Percentiles rank a stretch among this genome's conserved stretches.
Evolutionary conservation across 1,140 invertebrate genomes (phyloP).

Genomic region (Papilio xuthus): DNA sequence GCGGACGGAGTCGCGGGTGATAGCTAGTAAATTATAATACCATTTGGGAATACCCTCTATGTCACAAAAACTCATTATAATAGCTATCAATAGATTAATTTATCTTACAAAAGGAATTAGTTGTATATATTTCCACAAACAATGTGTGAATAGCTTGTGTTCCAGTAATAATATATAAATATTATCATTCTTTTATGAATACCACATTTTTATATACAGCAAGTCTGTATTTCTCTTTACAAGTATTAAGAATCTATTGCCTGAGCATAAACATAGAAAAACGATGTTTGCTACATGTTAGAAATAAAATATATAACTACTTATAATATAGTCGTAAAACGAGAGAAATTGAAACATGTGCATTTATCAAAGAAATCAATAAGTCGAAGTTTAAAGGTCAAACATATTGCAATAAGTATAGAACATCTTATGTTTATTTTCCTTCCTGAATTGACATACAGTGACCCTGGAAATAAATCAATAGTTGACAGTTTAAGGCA

Average conservation of each 20-base stretch:
- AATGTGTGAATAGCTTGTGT: not conserved
- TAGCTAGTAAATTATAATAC: too few species aligned
- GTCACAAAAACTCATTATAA: not conserved
- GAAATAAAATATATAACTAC: not conserved
- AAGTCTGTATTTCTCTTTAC: not conserved
- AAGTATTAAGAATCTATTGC: not conserved
- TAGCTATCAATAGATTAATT: not conserved
- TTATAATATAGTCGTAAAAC: not conserved
- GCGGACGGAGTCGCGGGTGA: too few species aligned
- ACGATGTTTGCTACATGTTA: not conserved
- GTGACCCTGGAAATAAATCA: conserved; percentile 8
- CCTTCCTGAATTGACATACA: conserved; percentile 14
- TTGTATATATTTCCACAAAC: not conserved
- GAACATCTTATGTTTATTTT: not conserved
- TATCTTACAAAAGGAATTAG: not conserved
- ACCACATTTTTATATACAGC: not conserved
- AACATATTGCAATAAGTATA: not conserved
- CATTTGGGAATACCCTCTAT: too few species aligned
- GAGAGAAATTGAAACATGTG: not conserved
- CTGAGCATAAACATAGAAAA: not conserved
- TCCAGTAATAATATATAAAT: not conserved
- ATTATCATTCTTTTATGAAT: not conserved
- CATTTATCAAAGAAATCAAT: conserved; percentile 1
- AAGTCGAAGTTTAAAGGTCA: conserved; percentile 11
- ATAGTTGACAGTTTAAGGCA: not conserved